These are phyloP conservation scores for Ammospiza nelsoni DNA, from an alignment of 2,113 vertebrate species.

Conservation along the genomic window DNA sequence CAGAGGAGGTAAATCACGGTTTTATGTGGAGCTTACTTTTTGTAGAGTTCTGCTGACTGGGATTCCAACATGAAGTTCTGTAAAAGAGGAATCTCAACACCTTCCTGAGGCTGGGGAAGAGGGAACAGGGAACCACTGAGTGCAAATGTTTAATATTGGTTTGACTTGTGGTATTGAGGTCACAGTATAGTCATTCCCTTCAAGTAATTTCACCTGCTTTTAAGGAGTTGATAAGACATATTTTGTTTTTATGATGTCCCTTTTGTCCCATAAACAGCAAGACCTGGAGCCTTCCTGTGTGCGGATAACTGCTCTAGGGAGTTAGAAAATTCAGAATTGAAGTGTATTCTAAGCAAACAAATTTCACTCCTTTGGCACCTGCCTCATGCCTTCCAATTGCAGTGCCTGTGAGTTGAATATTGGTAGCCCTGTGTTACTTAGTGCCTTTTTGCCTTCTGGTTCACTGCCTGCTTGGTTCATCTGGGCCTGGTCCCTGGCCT, in stretches of 20 bases:
- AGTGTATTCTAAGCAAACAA: not conserved
- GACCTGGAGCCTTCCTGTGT: not conserved
- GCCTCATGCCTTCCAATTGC: not conserved
- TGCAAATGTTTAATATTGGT: not conserved
- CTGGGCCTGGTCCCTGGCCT: not conserved
- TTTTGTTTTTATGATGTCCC: not conserved
- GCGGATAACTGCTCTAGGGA: not conserved
- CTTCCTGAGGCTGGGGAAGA: not conserved
- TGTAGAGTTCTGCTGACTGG: not conserved
- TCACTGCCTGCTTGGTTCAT: not conserved
- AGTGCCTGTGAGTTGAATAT: not conserved
- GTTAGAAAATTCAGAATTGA: not conserved
- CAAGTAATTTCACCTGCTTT: not conserved
- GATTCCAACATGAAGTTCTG: not conserved
- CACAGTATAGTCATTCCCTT: not conserved
- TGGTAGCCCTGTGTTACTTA: not conserved
- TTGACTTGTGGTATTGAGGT: not conserved
- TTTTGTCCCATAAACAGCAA: not conserved
- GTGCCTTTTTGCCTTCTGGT: not conserved
- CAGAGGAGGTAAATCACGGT: slow-evolving; percentile 86
- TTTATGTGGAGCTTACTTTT: not conserved
- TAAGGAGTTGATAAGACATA: not conserved
- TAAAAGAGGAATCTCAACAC: not conserved
- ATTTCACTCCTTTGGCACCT: not conserved
- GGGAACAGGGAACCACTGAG: not conserved